These are phyloP conservation scores for Pseudochirops corinnae DNA, from an alignment of 2,797 vertebrate genomes.

Conservation along the genomic window DNA sequence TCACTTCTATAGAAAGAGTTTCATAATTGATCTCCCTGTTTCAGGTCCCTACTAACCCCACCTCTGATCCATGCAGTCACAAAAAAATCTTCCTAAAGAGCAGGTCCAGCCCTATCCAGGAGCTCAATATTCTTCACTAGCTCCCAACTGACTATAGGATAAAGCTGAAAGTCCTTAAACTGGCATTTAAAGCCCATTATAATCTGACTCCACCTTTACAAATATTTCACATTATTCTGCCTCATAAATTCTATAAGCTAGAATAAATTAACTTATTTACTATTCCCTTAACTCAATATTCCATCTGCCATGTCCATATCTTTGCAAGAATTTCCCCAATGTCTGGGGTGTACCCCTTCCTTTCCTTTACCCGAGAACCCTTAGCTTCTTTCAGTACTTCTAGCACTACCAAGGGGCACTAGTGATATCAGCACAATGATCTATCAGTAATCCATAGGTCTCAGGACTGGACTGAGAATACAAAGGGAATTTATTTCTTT, in stretches of 20 bases:
- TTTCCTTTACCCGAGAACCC: background rate
- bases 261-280: background rate
- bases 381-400: background rate
- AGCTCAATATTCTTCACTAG: background rate
- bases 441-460: background rate
- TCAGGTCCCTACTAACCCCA: background rate
- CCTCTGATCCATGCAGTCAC: background rate
- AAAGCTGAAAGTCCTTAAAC: background rate
- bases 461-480: background rate
- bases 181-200: background rate
- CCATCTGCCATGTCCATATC: background rate
- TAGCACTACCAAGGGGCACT: background rate
- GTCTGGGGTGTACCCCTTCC: background rate
- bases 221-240: background rate
- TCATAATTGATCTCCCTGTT: background rate
- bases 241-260: background rate
- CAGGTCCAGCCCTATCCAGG: background rate
- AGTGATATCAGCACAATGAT: background rate
- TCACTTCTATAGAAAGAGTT: background rate
- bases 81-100: background rate
- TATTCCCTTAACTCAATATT: background rate
- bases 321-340: background rate
- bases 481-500: no score
- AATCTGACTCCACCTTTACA: background rate
- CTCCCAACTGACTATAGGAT: background rate